Percentiles rank a stretch among this genome's conserved stretches.
phyloP scores from a whole-genome alignment of 2,888 invertebrate species.

The Campoletis raptor region DNA sequence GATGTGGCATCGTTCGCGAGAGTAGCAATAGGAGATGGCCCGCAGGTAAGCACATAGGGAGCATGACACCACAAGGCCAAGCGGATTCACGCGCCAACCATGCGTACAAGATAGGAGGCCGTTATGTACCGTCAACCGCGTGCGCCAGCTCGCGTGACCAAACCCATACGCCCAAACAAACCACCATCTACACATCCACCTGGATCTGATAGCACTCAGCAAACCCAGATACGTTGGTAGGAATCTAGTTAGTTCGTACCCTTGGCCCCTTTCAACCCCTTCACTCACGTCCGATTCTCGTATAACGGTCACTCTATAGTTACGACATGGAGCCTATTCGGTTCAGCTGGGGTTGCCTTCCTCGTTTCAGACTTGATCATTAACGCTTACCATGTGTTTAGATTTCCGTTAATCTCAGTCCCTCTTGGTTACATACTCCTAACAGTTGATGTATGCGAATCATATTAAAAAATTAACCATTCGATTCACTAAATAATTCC shows the following conservation, averaged over 20 bases:
- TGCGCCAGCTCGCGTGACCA: constrained; percentile 66
- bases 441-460: background rate
- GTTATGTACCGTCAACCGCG: constrained; percentile 72
- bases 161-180: constrained; percentile 36
- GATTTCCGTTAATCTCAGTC: constrained; percentile 11
- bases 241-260: constrained; percentile 78
- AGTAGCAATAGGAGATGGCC: constrained; percentile 61
- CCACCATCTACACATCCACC: constrained; percentile 8
- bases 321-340: constrained; percentile 37
- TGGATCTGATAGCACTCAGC: constrained; percentile 40
- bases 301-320: constrained; percentile 44
- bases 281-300: constrained; percentile 34
- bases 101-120: constrained; percentile 75
- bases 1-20: constrained; percentile 49
- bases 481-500: constrained; percentile 31
- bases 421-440: background rate
- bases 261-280: constrained; percentile 71
- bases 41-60: constrained; percentile 53
- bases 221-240: constrained; percentile 75
- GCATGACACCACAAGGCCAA: constrained; percentile 74
- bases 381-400: constrained; percentile 40
- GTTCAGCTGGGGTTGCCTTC: constrained; percentile 26
- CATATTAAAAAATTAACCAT: background rate
- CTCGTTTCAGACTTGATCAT: constrained; percentile 52
- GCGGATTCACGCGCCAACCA: constrained; percentile 74